Conservation (phyloP, 2,888 invertebrate genomes). For the Nomada hirtipes region DNA sequence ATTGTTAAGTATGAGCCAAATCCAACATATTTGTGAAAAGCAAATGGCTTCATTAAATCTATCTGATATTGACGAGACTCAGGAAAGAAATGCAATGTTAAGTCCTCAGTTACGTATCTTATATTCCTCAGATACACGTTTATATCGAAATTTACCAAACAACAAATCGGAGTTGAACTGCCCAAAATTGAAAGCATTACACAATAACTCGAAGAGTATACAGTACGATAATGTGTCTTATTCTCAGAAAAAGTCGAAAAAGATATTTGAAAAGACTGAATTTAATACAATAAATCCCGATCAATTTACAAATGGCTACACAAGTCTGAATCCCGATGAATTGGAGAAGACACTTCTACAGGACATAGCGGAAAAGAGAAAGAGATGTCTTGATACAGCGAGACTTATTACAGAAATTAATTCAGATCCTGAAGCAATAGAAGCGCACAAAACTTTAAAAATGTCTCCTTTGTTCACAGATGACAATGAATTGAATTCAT, state of each 20-base stretch:
- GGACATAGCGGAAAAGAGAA: constrained; percentile 77
- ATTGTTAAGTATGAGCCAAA: constrained; percentile 58
- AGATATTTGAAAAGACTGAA: background rate
- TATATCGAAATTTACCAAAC: background rate
- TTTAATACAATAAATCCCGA: background rate
- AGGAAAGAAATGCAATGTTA: background rate
- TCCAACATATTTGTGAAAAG: constrained; percentile 70
- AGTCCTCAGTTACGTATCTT: background rate
- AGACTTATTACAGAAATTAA: constrained; percentile 77
- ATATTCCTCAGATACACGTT: background rate
- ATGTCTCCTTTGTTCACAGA: constrained; percentile 41
- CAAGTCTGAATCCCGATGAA: constrained; percentile 60
- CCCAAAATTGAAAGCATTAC: background rate
- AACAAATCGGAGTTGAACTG: background rate
- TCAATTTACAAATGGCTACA: constrained; percentile 14
- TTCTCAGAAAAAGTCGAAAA: constrained; percentile 31
- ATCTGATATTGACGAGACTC: background rate
- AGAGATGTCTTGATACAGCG: constrained; percentile 79
- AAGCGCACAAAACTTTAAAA: constrained; percentile 55
- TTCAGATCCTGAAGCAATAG: constrained; percentile 59
- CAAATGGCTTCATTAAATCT: constrained; percentile 73
- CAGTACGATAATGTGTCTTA: constrained; percentile 31
- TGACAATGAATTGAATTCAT: constrained; percentile 36
- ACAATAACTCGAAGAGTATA: constrained; percentile 1
- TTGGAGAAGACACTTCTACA: constrained; percentile 71